Percentiles rank a stretch among this genome's conserved stretches.
Conservation (phyloP, 2,113 vertebrate genomes). For the Dendropsophus ebraccatus region DNA sequence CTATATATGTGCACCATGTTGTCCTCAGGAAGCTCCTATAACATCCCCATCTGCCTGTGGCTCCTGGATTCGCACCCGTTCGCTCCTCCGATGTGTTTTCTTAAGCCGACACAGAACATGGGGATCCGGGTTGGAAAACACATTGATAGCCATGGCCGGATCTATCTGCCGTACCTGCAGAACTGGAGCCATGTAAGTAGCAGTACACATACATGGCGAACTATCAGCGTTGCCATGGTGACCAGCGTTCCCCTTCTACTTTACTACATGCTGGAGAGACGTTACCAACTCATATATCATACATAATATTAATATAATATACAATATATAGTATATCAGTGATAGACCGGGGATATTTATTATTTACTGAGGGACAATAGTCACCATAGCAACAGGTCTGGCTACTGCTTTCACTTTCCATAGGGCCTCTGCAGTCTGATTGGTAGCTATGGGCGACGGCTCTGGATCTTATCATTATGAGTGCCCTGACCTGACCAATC, state of each 20-base stretch:
- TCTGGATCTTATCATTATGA: background rate
- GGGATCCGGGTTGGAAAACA: constrained; percentile 89
- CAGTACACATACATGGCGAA: too few species aligned
- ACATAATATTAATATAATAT: too few species aligned
- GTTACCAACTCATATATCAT: too few species aligned
- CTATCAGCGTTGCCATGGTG: too few species aligned
- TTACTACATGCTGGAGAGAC: too few species aligned
- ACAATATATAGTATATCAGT: too few species aligned
- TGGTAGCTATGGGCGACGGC: background rate
- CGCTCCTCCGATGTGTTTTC: constrained; percentile 90
- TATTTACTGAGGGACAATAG: too few species aligned
- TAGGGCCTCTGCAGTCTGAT: background rate
- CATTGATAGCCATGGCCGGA: constrained; percentile 84
- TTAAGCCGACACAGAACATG: constrained; percentile 90
- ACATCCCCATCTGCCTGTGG: constrained; percentile 91
- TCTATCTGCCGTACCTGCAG: constrained; percentile 88
- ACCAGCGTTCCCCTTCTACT: too few species aligned
- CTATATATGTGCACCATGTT: too few species aligned
- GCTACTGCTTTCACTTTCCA: background rate
- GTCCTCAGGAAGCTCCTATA: constrained; percentile 84
- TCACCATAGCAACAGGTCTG: too few species aligned
- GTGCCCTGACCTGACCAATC: background rate
- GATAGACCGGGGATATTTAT: background rate
- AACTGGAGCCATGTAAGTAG: constrained; percentile 92
- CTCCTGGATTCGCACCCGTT: constrained; percentile 95